Evolutionary conservation across 2,797 vertebrate genomes (phyloP).

Genomic region (Phalloptychus januarius): DNA sequence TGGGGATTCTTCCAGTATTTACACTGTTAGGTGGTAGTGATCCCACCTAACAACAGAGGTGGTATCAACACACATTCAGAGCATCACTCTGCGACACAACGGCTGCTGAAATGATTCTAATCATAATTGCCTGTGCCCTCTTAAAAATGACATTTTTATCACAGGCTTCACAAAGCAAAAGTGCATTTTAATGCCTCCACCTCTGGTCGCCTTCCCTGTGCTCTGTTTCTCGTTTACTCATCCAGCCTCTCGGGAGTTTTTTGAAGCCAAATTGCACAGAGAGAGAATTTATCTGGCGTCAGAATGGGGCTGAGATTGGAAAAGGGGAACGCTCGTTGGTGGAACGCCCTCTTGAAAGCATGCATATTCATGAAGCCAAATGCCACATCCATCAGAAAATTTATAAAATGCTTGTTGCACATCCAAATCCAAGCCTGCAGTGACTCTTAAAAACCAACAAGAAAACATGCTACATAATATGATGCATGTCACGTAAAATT

Average conservation of each 20-base stretch:
- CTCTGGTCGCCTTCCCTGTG: constrained; percentile 20
- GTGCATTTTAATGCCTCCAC: constrained; percentile 56
- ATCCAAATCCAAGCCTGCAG: constrained; percentile 4
- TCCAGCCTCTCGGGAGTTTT: constrained; percentile 62
- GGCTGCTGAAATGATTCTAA: constrained; percentile 33
- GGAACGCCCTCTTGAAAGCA: constrained; percentile 52
- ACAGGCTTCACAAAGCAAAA: constrained; percentile 44
- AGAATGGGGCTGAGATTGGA: constrained; percentile 56
- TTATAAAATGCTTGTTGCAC: constrained; percentile 8
- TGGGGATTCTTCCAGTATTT: not conserved
- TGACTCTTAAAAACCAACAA: not conserved
- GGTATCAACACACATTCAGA: constrained; percentile 15
- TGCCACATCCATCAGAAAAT: constrained; percentile 48
- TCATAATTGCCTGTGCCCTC: constrained; percentile 51
- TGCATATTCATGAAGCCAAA: constrained; percentile 62
- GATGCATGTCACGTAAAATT: not conserved
- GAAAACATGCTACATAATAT: not conserved
- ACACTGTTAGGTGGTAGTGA: no score
- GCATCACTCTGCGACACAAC: constrained; percentile 21
- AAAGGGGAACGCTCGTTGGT: constrained; percentile 52
- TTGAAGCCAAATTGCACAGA: constrained; percentile 64
- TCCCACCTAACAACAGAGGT: not conserved
- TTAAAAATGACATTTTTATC: constrained; percentile 57
- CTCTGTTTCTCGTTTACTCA: constrained; percentile 55
- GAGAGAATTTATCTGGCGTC: constrained; percentile 61